Conservation (phyloP, 53 echinoderm and acorn worm genomes). For the Paracentrotus lividus region DNA sequence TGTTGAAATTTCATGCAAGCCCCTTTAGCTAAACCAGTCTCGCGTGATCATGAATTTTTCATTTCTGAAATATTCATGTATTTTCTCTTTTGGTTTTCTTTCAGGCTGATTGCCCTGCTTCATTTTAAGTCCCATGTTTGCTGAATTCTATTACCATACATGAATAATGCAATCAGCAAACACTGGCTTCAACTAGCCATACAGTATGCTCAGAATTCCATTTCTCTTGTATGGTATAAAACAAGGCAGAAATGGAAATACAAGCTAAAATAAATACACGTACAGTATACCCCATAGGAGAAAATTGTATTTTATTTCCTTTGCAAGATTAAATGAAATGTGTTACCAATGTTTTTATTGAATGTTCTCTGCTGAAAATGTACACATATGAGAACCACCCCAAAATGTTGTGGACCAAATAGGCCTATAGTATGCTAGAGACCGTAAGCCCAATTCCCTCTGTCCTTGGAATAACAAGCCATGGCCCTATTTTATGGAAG, state of each 20-base stretch:
- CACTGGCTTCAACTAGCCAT: background rate
- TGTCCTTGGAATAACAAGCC: too few species aligned
- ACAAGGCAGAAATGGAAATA: background rate
- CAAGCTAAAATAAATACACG: background rate
- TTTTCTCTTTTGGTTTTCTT: constrained; percentile 10
- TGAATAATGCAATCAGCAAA: constrained; percentile 36
- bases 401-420: too few species aligned
- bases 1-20: constrained; percentile 16
- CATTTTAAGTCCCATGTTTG: constrained; percentile 41
- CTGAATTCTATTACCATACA: constrained; percentile 60
- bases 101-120: constrained; percentile 37
- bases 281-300: background rate
- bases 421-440: too few species aligned
- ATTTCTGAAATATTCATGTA: constrained; percentile 50
- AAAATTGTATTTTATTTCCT: background rate
- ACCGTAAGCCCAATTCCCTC: too few species aligned
- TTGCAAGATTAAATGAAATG: too few species aligned
- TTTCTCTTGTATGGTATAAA: background rate
- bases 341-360: too few species aligned
- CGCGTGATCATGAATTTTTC: constrained; percentile 65
- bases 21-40: constrained; percentile 53
- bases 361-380: too few species aligned
- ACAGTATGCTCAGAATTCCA: background rate
- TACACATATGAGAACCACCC: too few species aligned
- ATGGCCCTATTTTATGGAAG: too few species aligned